Evolutionary conservation across 2,113 vertebrate species (phyloP), one percentile per base, ranked within the genome.

Genomic region (Silurus asotus): DNA sequence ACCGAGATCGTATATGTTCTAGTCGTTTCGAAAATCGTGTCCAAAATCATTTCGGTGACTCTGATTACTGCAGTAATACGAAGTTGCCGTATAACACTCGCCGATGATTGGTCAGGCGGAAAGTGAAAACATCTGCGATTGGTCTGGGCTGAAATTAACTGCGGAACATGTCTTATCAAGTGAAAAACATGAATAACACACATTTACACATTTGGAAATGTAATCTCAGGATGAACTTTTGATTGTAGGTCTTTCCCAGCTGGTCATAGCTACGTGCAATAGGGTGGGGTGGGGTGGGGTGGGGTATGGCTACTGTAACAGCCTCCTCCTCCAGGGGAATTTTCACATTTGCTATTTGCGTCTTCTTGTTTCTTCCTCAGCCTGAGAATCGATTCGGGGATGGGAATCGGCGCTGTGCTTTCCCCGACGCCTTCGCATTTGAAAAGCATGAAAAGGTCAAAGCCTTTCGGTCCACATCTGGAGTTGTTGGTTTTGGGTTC

Each of bases 401-500:
- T 86, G 76, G 62, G 51, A 86, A 89, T 82, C 75, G 65, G 11
- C 48, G 76, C 84, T 84, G 80, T 86, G 65, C 87, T 86, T 88
- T 78, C 48, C 37, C 37, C 80, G 78, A 82, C 84, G 86, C 69
- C 88, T 84, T 70, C 49, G 61, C 65, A 82, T 56, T 51, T 62
- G 69, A 85, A 70, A 84, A 77, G 88, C 87, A 84, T 81, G n/a
- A 62, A 74, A 37, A 81, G 81, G 59, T 87, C 81, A 81, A 55
- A 70, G 49, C 64, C 77, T 82, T 67, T 84, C 13, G 13, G 75
- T 86, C 69, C 81, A 88, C 89, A 92, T 90, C 90, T 89, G 89
- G 82, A 75, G 53, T 77, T 90, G 90, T 88, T 86, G 86, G 84
- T 25, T 77, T 55, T 81, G 20, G 8, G 84, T 58, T 87, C 70